Conservation (phyloP, 1,140 invertebrate species). For the Caenorhabditis brenneri region DNA sequence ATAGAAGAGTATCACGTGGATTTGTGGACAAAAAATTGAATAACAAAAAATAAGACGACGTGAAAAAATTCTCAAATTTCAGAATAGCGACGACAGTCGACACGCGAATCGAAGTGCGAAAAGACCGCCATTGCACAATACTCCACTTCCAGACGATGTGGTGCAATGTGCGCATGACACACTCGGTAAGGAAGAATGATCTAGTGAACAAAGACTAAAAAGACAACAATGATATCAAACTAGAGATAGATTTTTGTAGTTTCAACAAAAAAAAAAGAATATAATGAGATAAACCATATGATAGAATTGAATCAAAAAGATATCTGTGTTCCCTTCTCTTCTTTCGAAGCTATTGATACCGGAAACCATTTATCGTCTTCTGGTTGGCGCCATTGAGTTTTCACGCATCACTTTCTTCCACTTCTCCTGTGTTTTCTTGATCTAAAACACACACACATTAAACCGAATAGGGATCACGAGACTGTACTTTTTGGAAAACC, state of each 20-base stretch:
- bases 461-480: neutral
- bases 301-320: no score
- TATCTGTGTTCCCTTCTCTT: no score
- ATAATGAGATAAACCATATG: no score
- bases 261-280: no score
- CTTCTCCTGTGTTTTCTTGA: neutral
- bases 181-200: constrained; percentile 54
- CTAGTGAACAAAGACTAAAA: no score
- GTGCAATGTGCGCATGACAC: constrained; percentile 65
- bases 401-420: neutral
- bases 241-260: no score
- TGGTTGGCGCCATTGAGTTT: constrained; percentile 34
- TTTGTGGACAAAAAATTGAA: no score
- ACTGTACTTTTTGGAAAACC: neutral
- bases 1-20: neutral
- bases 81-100: constrained; percentile 46
- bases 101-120: constrained; percentile 51
- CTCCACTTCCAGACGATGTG: constrained; percentile 62
- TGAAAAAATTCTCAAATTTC: constrained; percentile 4
- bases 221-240: no score
- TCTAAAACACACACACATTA: neutral
- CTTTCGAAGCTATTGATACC: constrained; percentile 1
- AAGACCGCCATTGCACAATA: constrained; percentile 57
- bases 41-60: neutral
- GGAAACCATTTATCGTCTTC: neutral